Percentiles rank a stretch among this genome's conserved stretches.
Conservation (phyloP, 2,888 invertebrate genomes). For the Apamea sordens region DNA sequence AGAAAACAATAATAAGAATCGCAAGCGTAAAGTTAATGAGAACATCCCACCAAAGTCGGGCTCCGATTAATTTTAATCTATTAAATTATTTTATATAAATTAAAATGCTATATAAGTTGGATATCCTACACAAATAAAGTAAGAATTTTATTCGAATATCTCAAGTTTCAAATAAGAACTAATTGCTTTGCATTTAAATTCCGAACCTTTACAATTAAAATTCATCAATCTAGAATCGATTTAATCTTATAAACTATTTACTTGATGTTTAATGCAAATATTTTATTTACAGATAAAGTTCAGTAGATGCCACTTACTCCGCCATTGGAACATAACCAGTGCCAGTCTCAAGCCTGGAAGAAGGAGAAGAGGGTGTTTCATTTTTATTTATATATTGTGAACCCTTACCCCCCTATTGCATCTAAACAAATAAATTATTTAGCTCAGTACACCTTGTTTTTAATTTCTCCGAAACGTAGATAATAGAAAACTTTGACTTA, state of each 20-base stretch:
- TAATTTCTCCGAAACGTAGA: too few species aligned
- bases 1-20: slow-evolving; percentile 71
- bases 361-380: slow-evolving; percentile 68
- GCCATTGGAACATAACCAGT: slow-evolving; percentile 61
- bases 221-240: not conserved
- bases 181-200: not conserved
- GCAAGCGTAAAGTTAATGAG: slow-evolving; percentile 66
- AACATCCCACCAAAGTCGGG: slow-evolving; percentile 70
- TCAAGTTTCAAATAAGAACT: not conserved
- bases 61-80: slow-evolving; percentile 59
- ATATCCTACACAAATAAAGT: too few species aligned
- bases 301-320: slow-evolving; percentile 60
- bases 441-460: too few species aligned
- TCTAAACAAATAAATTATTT: not conserved
- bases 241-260: not conserved
- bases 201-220: too few species aligned
- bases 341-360: slow-evolving; percentile 71
- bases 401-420: too few species aligned
- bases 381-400: not conserved
- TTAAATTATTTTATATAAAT: not conserved
- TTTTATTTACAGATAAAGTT: slow-evolving; percentile 11
- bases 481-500: too few species aligned
- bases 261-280: not conserved
- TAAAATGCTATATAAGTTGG: not conserved
- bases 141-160: not conserved